Evolutionary conservation across 2,797 vertebrate species (phyloP).

Genomic region (Coregonus ussuriensis): DNA sequence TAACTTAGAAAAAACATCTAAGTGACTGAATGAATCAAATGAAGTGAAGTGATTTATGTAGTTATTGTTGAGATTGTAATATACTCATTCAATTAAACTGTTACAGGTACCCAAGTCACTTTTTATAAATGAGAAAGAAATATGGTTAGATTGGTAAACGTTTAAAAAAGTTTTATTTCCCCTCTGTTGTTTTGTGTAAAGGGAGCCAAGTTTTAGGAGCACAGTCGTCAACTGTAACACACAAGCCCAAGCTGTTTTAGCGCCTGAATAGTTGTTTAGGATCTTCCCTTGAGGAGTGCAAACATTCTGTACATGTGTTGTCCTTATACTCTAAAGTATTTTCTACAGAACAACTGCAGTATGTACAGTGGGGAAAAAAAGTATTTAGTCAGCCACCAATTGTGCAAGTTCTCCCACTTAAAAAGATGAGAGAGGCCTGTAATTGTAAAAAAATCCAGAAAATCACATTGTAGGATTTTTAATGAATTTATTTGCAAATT

Average conservation of each 20-base stretch:
- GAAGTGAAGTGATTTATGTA: background rate
- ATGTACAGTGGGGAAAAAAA: background rate
- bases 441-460: too few species aligned
- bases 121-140: conserved; percentile 12
- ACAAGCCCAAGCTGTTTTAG: conserved; percentile 21
- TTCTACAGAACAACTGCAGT: conserved; percentile 51
- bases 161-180: conserved; percentile 24
- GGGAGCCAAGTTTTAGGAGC: conserved; percentile 28
- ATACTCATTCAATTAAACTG: too few species aligned
- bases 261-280: conserved; percentile 10
- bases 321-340: conserved; percentile 53
- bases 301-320: conserved; percentile 33
- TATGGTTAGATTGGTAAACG: conserved; percentile 31
- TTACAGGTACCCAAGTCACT: conserved; percentile 2
- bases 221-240: conserved; percentile 20
- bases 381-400: too few species aligned
- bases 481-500: too few species aligned
- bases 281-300: background rate
- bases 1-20: background rate
- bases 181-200: conserved; percentile 25
- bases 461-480: too few species aligned
- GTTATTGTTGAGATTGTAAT: background rate
- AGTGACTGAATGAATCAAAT: background rate
- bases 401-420: too few species aligned
- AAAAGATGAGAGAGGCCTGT: too few species aligned